Percentiles rank a stretch among this genome's conserved stretches.
These are phyloP conservation scores for Eumaeus atala DNA, from an alignment of 1,140 invertebrate genomes.

Conservation along the genomic window DNA sequence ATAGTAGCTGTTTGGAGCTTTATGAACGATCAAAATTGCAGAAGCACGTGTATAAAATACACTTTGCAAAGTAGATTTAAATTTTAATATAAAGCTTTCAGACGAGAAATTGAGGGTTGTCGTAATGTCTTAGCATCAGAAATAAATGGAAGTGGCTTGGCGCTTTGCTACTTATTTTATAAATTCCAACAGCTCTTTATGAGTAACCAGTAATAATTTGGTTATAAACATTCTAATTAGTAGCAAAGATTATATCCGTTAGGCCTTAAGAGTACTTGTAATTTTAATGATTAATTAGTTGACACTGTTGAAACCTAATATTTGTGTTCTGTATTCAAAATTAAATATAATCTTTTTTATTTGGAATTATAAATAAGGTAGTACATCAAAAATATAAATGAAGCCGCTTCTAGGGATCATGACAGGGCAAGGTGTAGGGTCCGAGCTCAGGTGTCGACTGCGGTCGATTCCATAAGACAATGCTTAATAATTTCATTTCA, in stretches of 20 bases:
- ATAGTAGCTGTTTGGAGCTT: constrained; percentile 66
- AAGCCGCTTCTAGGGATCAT: not conserved
- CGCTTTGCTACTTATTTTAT: too few relatives aligned
- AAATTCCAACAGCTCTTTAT: too few relatives aligned
- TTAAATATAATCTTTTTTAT: too few relatives aligned
- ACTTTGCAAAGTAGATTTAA: constrained; percentile 74
- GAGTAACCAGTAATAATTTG: too few relatives aligned
- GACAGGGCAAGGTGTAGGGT: constrained; percentile 36
- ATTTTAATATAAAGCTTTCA: constrained; percentile 73
- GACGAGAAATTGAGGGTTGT: constrained; percentile 51
- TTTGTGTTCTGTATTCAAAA: too few relatives aligned
- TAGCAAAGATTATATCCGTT: too few relatives aligned
- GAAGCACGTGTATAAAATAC: constrained; percentile 73
- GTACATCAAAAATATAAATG: not conserved
- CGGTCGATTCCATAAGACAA: constrained; percentile 72
- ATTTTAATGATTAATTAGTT: too few relatives aligned
- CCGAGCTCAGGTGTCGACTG: constrained; percentile 69
- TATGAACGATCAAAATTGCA: constrained; percentile 73
- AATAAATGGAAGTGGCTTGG: constrained; percentile 44
- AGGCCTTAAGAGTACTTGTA: too few relatives aligned
- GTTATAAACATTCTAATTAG: too few relatives aligned
- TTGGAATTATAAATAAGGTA: too few relatives aligned
- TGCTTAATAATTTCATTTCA: constrained; percentile 74
- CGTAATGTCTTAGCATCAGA: constrained; percentile 63
- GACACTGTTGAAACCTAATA: too few relatives aligned